Evolutionary conservation across 2,888 invertebrate species (phyloP).

Genomic region (Protula sp.): DNA sequence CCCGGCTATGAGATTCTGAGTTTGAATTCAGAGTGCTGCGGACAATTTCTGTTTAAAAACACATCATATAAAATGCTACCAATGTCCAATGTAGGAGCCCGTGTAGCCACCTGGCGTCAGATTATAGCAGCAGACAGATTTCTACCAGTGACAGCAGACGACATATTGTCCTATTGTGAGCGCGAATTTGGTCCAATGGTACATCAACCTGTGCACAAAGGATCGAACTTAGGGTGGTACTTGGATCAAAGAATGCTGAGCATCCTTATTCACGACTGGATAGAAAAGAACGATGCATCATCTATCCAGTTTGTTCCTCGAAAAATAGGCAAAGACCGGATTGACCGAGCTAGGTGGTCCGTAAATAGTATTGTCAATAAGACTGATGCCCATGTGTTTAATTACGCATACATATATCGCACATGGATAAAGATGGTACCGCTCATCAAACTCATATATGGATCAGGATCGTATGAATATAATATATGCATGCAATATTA

Average conservation of each 20-base stretch:
- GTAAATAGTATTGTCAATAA: background rate
- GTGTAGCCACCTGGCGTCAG: background rate
- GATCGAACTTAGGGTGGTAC: background rate
- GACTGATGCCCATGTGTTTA: background rate
- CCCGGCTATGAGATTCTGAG: background rate
- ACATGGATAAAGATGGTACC: background rate
- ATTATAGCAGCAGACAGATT: background rate
- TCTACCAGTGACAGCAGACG: background rate
- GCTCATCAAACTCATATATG: background rate
- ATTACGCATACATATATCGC: background rate
- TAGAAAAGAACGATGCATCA: background rate
- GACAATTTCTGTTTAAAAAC: background rate
- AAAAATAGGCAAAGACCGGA: background rate
- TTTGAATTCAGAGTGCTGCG: background rate
- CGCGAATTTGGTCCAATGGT: background rate
- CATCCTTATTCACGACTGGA: background rate
- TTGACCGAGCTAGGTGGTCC: background rate
- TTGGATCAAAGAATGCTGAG: background rate
- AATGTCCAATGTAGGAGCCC: background rate
- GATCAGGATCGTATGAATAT: background rate
- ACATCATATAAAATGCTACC: background rate
- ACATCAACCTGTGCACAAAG: background rate
- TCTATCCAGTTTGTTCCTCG: background rate
- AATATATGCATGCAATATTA: too few relatives aligned
- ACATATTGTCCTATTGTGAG: background rate